Percentiles rank a stretch among this genome's conserved stretches.
Conservation (phyloP, 1,140 invertebrate genomes). For the Archivesica marissinica region DNA sequence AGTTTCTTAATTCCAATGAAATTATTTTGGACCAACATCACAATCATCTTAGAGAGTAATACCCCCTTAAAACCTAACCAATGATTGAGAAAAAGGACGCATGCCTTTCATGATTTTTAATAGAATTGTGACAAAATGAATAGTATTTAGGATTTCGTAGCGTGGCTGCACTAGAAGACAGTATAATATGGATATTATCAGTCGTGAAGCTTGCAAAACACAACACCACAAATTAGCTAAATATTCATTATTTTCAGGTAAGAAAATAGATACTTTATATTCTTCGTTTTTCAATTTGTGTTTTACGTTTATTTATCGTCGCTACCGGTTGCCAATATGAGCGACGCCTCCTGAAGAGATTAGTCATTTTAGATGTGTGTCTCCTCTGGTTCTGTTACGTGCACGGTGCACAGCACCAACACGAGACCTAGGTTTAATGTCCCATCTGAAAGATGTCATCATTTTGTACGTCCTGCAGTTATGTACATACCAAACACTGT, state of each 20-base stretch:
- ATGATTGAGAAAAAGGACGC: neutral
- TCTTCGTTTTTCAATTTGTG: neutral
- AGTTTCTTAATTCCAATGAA: too few relatives aligned
- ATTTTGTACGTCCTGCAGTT: neutral
- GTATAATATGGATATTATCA: too few relatives aligned
- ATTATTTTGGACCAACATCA: too few relatives aligned
- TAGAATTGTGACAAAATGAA: neutral
- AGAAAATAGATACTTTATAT: neutral
- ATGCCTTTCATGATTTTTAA: neutral
- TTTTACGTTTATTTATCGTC: too few relatives aligned
- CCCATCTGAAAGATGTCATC: too few relatives aligned
- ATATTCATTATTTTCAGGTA: neutral
- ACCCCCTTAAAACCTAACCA: neutral
- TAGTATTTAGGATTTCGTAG: neutral
- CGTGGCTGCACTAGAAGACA: neutral
- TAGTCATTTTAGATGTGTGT: too few relatives aligned
- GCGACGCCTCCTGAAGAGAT: too few relatives aligned
- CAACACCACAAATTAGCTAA: neutral
- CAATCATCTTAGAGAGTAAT: too few relatives aligned
- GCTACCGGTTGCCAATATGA: too few relatives aligned
- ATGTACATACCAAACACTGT: conserved; percentile 60
- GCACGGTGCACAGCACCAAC: too few relatives aligned
- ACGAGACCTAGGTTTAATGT: too few relatives aligned
- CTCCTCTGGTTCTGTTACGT: too few relatives aligned
- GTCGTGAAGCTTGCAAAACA: neutral